Evolutionary conservation across 2,888 invertebrate species (phyloP), one percentile per base, ranked within the genome.

Genomic region (Salticus scenicus): DNA sequence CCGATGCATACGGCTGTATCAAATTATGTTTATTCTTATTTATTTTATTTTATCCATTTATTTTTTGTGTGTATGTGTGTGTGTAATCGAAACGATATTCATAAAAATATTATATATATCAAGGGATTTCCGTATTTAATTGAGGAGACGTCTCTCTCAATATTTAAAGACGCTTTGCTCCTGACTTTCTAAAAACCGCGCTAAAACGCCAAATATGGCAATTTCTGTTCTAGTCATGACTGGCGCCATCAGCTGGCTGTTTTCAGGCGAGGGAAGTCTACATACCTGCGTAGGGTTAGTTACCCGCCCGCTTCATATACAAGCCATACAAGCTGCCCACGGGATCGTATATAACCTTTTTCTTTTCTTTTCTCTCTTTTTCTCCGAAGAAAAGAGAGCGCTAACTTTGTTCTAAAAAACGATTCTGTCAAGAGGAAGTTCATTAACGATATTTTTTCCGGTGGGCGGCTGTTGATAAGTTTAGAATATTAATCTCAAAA

Each of bases 221-320:
- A 70, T 27, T n/a, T 0, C 69, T 30, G 14, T n/a, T 1, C 4
- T 12, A 37, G 12, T 14, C 24, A 28, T 28, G 27, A 37, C 51
- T 78, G 78, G 78, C 78, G 78, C 71, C 78, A 78, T 78, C 78
- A 78, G 63, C 78, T 78, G 78, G 64, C 51, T 64, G 71, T 78
- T 64, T 20, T 71, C 71, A 42, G 57, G 10, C 41, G 37, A 7
- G 64, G 42, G 71, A 28, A 71, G 78, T 78, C 70, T 78, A 41
- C 71, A 78, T 78, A 78, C 71, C 78, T 78, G 78, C 42, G 51
- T 77, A 28, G 70, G 77, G 51, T 42, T 24, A 57, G 57, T 12
- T 71, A 67, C 76, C 76, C 76, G 63, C 64, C 66, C 42, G n/a
- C 31, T 75, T 66, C 33, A 14, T 20, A 27, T 20, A 27, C 33